Evolutionary conservation across 1,140 invertebrate species (phyloP).

Genomic region (Hylaeus anthracinus): DNA sequence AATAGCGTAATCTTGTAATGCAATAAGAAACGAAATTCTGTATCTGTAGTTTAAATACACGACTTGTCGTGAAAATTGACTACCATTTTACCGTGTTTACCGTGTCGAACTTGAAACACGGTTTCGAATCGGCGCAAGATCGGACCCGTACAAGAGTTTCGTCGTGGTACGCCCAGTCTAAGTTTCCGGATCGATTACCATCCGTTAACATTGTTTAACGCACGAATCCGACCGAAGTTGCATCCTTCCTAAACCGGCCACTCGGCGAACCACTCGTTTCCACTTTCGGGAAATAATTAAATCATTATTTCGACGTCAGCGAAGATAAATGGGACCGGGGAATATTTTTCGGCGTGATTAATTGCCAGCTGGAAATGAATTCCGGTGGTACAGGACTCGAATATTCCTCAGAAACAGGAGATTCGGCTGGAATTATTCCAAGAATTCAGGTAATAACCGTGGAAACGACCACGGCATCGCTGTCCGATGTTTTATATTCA

Average conservation of each 20-base stretch:
- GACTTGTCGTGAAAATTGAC: too few relatives aligned
- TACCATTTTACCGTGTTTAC: neutral
- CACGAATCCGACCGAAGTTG: neutral
- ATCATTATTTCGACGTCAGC: neutral
- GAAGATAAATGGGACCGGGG: neutral
- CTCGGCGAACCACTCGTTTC: neutral
- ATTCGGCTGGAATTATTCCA: neutral
- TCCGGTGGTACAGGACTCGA: neutral
- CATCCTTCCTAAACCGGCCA: too few relatives aligned
- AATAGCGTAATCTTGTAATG: too few relatives aligned
- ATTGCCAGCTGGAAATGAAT: neutral
- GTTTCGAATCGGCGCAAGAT: neutral
- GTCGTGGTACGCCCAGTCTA: neutral
- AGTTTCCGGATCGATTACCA: neutral
- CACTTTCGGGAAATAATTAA: neutral
- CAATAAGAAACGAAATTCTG: too few relatives aligned
- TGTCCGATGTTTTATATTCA: neutral
- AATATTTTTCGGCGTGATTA: constrained; percentile 5
- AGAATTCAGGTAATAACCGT: neutral
- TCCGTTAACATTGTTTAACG: neutral
- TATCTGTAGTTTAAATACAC: too few relatives aligned
- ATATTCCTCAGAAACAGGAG: neutral
- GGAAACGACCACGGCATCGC: neutral
- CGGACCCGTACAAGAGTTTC: neutral
- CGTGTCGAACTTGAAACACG: neutral